Percentiles rank a stretch among this genome's conserved stretches.
Conservation (phyloP, 2,797 vertebrate genomes). For the Pristis pectinata region DNA sequence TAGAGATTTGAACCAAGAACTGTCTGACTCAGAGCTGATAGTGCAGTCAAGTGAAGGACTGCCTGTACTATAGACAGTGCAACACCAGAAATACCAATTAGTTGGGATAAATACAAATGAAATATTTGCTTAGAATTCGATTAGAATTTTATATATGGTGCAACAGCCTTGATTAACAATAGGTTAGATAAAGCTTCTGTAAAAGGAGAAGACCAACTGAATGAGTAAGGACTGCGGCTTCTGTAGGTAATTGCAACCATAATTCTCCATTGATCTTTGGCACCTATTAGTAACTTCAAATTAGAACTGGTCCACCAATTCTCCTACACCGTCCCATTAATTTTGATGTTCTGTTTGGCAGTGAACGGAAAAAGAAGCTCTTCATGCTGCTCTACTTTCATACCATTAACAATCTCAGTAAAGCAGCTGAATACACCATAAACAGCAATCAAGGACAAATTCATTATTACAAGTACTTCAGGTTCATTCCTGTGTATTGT, state of each 20-base stretch:
- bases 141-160: not conserved
- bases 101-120: not conserved
- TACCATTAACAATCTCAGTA: too few relatives aligned
- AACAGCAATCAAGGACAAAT: not conserved
- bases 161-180: not conserved
- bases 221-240: not conserved
- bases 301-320: conserved; percentile 27
- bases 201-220: not conserved
- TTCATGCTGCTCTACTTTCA: not conserved
- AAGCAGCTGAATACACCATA: not conserved
- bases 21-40: too few relatives aligned
- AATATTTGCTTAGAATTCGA: too few relatives aligned
- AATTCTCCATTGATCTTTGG: conserved; percentile 5
- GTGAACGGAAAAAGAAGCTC: not conserved
- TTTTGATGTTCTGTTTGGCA: not conserved
- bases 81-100: not conserved
- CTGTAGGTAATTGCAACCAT: not conserved
- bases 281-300: not conserved
- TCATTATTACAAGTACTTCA: not conserved
- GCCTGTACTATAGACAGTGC: too few relatives aligned
- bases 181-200: not conserved
- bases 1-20: too few relatives aligned
- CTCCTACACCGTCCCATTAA: not conserved
- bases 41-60: too few relatives aligned
- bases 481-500: not conserved